A percentile compares a stretch with the other conserved stretches of the same genome.
These are phyloP conservation scores for Fregetta grallaria DNA, from an alignment of 2,113 vertebrate genomes.

Conservation along the genomic window DNA sequence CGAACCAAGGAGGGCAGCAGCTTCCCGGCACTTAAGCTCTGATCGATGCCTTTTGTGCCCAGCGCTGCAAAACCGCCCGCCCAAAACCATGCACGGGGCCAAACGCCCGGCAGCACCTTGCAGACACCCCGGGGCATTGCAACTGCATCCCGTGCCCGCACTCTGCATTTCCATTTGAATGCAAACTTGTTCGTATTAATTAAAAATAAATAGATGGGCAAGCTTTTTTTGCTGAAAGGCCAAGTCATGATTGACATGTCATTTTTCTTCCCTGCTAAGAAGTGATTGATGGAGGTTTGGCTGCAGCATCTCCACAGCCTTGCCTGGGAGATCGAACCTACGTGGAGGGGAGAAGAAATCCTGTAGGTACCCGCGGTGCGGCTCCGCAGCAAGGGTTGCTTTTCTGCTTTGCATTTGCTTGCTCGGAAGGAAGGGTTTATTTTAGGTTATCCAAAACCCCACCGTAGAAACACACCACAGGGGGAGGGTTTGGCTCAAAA, in stretches of 20 bases:
- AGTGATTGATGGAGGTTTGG: neutral
- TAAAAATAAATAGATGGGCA: neutral
- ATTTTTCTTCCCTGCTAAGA: neutral
- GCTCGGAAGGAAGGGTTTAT: neutral
- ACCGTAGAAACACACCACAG: fast-evolving
- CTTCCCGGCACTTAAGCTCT: neutral
- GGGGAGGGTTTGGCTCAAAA: neutral
- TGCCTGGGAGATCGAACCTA: neutral
- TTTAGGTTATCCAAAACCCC: neutral
- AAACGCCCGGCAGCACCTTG: neutral
- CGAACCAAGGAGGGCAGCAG: neutral
- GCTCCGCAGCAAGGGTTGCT: neutral
- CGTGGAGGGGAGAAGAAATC: neutral
- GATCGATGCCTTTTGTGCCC: neutral
- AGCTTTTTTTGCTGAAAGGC: neutral
- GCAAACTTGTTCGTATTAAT: neutral
- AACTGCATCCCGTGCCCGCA: fast-evolving
- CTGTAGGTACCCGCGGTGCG: fast-evolving
- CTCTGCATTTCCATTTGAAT: neutral
- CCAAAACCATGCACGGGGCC: neutral
- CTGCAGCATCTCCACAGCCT: neutral
- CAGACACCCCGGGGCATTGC: neutral
- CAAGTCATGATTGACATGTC: neutral
- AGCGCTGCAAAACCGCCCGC: neutral
- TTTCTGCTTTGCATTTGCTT: neutral